A percentile compares a stretch with the other conserved stretches of the same genome.
Conservation (phyloP, 1,140 invertebrate species). For the Papilio helenus region DNA sequence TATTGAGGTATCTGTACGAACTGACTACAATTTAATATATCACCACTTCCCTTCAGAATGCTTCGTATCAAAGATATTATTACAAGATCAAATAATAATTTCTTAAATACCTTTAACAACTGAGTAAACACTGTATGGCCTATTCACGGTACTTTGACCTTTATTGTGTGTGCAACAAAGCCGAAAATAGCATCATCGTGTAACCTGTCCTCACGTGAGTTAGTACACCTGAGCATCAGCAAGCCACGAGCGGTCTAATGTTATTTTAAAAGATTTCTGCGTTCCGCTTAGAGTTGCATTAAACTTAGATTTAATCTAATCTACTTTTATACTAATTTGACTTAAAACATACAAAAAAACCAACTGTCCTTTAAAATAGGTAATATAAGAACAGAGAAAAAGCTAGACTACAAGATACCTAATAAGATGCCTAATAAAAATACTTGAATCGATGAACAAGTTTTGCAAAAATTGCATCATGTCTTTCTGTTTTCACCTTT, state of each 20-base stretch:
- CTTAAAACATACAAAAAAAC: not conserved
- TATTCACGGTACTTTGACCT: not conserved
- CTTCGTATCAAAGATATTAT: not conserved
- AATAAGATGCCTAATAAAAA: not conserved
- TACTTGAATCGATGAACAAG: not conserved
- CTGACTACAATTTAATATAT: no score
- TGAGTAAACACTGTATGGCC: not conserved
- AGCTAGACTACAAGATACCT: not conserved
- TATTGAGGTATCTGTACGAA: no score
- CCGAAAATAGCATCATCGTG: not conserved
- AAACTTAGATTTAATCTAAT: not conserved
- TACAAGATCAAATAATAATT: not conserved
- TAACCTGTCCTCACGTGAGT: not conserved
- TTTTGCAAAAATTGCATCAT: not conserved
- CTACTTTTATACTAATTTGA: not conserved
- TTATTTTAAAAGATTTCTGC: not conserved
- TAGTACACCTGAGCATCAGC: not conserved
- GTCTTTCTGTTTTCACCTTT: not conserved
- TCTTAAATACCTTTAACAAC: not conserved
- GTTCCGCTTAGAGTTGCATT: not conserved
- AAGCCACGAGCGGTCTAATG: not conserved
- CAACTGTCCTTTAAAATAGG: not conserved
- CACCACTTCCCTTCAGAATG: not conserved
- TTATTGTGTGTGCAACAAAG: not conserved
- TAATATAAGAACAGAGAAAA: not conserved